Evolutionary conservation across 1,140 invertebrate species (phyloP), one percentile per base, ranked within the genome.

Genomic region (Elymnias hypermnestra): DNA sequence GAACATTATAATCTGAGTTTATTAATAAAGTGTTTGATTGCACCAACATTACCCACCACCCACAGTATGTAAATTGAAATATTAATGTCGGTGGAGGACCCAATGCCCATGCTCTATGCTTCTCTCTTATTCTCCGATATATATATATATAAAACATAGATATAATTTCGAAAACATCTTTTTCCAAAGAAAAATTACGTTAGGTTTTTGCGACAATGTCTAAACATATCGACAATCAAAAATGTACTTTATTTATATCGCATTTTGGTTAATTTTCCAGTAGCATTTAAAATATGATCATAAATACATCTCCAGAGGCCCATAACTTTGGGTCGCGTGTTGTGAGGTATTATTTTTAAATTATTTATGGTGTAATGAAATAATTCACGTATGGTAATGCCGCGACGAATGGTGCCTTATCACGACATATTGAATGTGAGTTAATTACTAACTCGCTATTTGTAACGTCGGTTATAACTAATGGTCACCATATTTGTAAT

Each of bases 381-480:
- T 59, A 51, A 59, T 59, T 59, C 52, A 50, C 47, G 43, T 54
- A 54, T 55, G 52, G 41, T 54, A 59, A 59, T 59, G 43, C 41
- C 39, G 47, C 39, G 42, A 59, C 52, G 56, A 59, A 59, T 59
- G 47, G 52, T 35, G 31, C 39, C 19, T 43, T 49, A 47, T 51
- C 56, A 59, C 56, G 56, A 54, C 21, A 54, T 49, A 54, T 47
- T 48, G 46, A 22, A 45, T 43, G 47, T 44, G 18, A 35, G 45
- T 54, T 54, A 54, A 54, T 54, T 54, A 54, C 45, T 48, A 48
- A 33, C 46, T 42, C 18, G 48, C 23, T 38, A 29, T 38, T 46
- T 40, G 38, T 28, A 28, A 8, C 23, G 42, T 49, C 29, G 17
- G 39, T 36, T 42, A 9, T 21, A 41, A 35, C 15, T 33, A 1